Evolutionary conservation across 2,797 vertebrate genomes (phyloP).

Genomic region (Ficedula albicollis): DNA sequence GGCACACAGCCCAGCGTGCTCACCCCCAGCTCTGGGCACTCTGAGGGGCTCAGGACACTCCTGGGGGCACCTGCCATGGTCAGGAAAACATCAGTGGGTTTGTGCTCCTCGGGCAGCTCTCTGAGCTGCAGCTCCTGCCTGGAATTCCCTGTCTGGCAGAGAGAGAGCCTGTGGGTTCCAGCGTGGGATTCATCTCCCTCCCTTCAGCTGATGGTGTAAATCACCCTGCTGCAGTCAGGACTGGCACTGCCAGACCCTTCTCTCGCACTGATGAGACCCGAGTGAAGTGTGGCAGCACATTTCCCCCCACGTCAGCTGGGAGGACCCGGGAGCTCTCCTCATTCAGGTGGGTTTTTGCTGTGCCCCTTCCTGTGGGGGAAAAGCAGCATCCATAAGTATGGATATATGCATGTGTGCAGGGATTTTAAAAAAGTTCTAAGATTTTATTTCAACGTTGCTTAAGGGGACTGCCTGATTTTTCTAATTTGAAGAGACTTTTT

Average conservation of each 20-base stretch:
- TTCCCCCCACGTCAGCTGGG: fast-evolving
- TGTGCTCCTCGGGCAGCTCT: background rate
- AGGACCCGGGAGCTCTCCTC: background rate
- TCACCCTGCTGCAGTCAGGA: background rate
- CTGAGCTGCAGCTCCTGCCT: background rate
- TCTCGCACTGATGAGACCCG: background rate
- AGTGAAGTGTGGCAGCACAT: background rate
- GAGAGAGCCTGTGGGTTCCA: background rate
- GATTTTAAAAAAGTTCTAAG: background rate
- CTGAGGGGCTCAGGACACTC: background rate
- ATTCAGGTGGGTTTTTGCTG: background rate
- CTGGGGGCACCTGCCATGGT: background rate
- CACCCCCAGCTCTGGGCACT: background rate
- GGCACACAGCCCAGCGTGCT: background rate
- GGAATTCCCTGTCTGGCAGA: background rate
- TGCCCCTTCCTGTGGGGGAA: background rate
- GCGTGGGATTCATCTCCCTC: background rate
- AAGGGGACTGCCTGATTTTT: background rate
- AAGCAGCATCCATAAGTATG: background rate
- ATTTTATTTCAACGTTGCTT: background rate
- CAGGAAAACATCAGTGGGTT: background rate
- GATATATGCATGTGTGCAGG: fast-evolving
- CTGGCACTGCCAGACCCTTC: background rate
- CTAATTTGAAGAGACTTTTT: background rate
- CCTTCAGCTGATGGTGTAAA: background rate